phyloP scores from a whole-genome alignment of 2,113 vertebrate species.

The Danio rerio region GRCz12tu NC_133184.1:12120501-12121000 shows the following conservation, averaged over 20 bases:
- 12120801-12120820: neutral
- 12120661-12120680: slow-evolving; percentile 24
- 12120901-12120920: neutral
- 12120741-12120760: neutral
- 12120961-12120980: neutral
- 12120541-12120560: slow-evolving; percentile 53
- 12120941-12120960: neutral
- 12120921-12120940: neutral
- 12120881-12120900: neutral
- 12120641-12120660: slow-evolving; percentile 10
- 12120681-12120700: neutral
- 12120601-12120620: slow-evolving; percentile 48
- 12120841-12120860: neutral
- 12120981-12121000: neutral
- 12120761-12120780: neutral
- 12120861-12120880: neutral
- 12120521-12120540: slow-evolving; percentile 32
- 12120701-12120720: slow-evolving; percentile 3
- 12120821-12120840: neutral
- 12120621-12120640: slow-evolving; percentile 26
- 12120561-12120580: slow-evolving; percentile 46
- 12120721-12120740: neutral
- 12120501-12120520: slow-evolving; percentile 51
- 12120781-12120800: no score
- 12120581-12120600: slow-evolving; percentile 49